phyloP scores from a whole-genome alignment of 2,797 vertebrate species.

The Betta splendens region DNA sequence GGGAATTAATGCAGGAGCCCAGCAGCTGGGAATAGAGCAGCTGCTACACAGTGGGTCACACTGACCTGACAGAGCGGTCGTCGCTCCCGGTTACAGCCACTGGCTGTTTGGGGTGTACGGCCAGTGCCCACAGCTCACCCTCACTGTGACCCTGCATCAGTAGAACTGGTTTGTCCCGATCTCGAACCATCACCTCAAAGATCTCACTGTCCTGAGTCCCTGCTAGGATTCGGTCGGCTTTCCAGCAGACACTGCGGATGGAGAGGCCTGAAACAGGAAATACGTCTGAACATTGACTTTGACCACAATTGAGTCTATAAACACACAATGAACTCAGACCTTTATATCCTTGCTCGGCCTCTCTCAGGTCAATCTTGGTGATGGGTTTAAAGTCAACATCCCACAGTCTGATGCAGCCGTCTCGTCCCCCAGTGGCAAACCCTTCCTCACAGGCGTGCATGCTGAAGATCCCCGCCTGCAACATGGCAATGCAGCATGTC shows the following conservation, averaged over 20 bases:
- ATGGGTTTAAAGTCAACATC: conserved; percentile 96
- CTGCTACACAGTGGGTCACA: background rate
- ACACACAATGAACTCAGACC: conserved; percentile 77
- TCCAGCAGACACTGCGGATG: conserved; percentile 96
- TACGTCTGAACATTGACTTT: background rate
- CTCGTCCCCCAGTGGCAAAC: conserved; percentile 95
- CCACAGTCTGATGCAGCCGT: conserved; percentile 95
- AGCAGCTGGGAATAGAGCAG: background rate
- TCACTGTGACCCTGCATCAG: conserved; percentile 97
- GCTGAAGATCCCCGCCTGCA: conserved; percentile 98
- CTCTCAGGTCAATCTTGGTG: conserved; percentile 96
- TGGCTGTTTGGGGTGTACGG: conserved; percentile 93
- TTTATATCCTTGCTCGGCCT: conserved; percentile 96
- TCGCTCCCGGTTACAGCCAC: conserved; percentile 94
- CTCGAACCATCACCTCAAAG: conserved; percentile 95
- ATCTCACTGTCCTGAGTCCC: conserved; percentile 98
- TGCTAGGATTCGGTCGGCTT: conserved; percentile 90
- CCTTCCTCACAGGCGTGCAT: conserved; percentile 96
- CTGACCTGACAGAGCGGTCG: conserved; percentile 92
- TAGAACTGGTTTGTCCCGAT: conserved; percentile 92
- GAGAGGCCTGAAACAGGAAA: conserved; percentile 86
- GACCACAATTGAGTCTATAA: too few species aligned
- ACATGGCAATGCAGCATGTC: too few species aligned
- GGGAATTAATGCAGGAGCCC: background rate
- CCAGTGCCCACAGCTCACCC: conserved; percentile 96